Evolutionary conservation across 2,113 vertebrate species (phyloP).

Genomic region (Burhinus oedicnemus): DNA sequence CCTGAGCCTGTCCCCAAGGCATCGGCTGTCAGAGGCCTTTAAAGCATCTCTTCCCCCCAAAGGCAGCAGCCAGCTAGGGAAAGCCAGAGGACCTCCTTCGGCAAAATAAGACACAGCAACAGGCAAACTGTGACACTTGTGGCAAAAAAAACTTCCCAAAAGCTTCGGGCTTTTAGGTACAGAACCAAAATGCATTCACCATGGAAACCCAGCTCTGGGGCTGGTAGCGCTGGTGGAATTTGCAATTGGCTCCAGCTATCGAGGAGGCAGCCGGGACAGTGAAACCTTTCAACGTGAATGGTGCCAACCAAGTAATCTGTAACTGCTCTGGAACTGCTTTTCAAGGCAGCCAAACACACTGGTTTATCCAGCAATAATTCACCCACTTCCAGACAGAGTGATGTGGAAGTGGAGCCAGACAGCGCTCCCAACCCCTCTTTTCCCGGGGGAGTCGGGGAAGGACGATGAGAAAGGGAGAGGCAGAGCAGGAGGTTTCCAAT

Average conservation of each 20-base stretch:
- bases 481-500: background rate
- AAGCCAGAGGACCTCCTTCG: background rate
- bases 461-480: background rate
- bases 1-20: background rate
- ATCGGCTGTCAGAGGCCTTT: background rate
- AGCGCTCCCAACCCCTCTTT: background rate
- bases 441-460: accelerated
- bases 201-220: background rate
- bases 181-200: background rate
- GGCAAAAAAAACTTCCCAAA: background rate
- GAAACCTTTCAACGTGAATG: background rate
- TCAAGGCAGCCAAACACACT: background rate
- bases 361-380: background rate
- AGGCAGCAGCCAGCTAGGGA: background rate
- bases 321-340: background rate
- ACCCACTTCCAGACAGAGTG: accelerated
- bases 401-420: background rate
- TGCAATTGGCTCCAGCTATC: background rate
- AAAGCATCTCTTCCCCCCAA: background rate
- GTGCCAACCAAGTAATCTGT: background rate
- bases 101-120: background rate
- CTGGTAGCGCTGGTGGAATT: slow-evolving; percentile 6
- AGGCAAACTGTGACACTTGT: background rate
- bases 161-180: background rate
- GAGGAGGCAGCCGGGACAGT: background rate